phyloP scores from a whole-genome alignment of 1,140 invertebrate genomes.

The Campoletis sonorensis region DNA sequence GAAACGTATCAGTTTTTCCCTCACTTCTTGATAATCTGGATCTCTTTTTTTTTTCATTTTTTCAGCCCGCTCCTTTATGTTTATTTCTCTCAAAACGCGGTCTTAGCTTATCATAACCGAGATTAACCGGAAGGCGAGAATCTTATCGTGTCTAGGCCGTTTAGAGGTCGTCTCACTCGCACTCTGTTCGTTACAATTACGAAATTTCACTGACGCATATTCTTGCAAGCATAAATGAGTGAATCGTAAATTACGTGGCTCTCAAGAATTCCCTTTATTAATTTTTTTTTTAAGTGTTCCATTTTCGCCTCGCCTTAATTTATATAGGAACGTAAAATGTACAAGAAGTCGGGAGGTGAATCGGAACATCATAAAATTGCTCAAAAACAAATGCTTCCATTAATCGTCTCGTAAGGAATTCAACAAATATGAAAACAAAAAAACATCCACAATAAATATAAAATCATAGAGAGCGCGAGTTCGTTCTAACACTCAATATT shows the following conservation, averaged over 20 bases:
- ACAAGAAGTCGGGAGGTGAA: constrained; percentile 40
- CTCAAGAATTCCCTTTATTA: neutral
- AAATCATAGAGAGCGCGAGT: neutral
- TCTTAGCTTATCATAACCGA: constrained; percentile 55
- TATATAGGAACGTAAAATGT: constrained; percentile 26
- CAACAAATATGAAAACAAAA: neutral
- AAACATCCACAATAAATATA: no score
- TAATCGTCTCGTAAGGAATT: constrained; percentile 27
- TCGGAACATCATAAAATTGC: constrained; percentile 67
- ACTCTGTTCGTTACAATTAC: constrained; percentile 58
- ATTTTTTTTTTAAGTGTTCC: neutral
- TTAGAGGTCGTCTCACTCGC: constrained; percentile 63
- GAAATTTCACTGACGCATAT: constrained; percentile 46
- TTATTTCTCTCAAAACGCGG: constrained; percentile 39
- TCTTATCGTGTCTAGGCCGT: constrained; percentile 67
- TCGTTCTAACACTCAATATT: neutral
- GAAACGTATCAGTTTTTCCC: constrained; percentile 13
- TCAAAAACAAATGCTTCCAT: constrained; percentile 72
- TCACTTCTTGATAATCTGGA: neutral
- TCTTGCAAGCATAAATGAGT: neutral
- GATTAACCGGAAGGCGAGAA: constrained; percentile 55
- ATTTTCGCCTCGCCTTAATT: neutral
- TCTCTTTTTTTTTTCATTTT: constrained; percentile 13
- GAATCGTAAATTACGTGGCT: neutral
- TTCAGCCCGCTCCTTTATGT: neutral